A percentile compares a stretch with the other conserved stretches of the same genome.
These are phyloP conservation scores for Camarhynchus parvulus DNA, from an alignment of 2,113 vertebrate species.

Conservation along the genomic window DNA sequence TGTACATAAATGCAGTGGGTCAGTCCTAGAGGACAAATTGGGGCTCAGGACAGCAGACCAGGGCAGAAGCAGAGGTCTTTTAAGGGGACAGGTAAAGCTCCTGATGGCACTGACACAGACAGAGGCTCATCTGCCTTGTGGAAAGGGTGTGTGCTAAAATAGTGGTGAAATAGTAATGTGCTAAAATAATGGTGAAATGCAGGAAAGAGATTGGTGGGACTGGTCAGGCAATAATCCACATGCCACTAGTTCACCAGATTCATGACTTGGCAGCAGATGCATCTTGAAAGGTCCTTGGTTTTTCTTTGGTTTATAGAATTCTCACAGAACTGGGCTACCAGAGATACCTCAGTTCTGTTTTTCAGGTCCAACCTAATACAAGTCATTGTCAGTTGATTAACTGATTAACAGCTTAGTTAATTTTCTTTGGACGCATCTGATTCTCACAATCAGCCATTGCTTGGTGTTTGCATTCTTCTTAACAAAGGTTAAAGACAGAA, in stretches of 20 bases:
- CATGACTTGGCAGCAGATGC: not conserved
- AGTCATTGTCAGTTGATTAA: not conserved
- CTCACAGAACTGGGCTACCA: not conserved
- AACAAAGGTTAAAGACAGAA: not conserved
- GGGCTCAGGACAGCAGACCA: not conserved
- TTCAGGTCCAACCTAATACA: not conserved
- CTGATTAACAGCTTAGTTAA: not conserved
- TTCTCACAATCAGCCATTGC: not conserved
- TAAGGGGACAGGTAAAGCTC: not conserved
- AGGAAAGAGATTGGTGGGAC: rapidly evolving
- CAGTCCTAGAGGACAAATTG: not conserved
- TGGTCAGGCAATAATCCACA: rapidly evolving
- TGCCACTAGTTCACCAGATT: not conserved
- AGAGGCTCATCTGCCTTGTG: not conserved
- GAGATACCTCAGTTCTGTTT: not conserved
- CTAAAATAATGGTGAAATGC: not conserved
- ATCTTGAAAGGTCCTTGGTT: not conserved
- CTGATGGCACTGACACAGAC: not conserved
- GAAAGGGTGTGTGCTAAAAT: rapidly evolving
- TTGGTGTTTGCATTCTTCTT: not conserved
- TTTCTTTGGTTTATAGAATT: not conserved
- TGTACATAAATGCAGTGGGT: not conserved
- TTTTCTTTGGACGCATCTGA: not conserved
- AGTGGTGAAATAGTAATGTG: not conserved
- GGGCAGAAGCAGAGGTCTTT: not conserved